Conservation (phyloP, 1,140 invertebrate species). For the Euura lappo region DNA sequence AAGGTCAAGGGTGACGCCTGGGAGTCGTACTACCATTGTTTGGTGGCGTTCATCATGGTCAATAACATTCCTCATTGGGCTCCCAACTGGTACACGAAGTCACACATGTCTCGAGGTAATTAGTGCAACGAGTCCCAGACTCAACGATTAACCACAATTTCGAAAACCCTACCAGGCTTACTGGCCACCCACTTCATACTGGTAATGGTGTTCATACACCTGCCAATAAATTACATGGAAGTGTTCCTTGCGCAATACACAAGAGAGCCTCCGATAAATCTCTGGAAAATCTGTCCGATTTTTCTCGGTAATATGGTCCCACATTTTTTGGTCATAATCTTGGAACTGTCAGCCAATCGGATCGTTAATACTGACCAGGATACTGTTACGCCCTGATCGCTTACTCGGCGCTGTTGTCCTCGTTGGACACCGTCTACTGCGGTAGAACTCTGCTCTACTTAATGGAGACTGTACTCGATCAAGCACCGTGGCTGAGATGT, state of each 20-base stretch:
- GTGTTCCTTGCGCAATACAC: not conserved
- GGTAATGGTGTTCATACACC: not conserved
- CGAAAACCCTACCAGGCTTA: not conserved
- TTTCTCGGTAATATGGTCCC: not conserved
- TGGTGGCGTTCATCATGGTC: not conserved
- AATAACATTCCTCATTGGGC: not conserved
- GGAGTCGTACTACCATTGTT: not conserved
- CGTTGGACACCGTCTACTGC: not conserved
- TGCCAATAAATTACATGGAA: not conserved
- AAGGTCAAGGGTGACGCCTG: not conserved
- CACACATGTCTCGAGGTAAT: not conserved
- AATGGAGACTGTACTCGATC: not conserved
- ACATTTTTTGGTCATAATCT: not conserved
- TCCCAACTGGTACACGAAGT: not conserved
- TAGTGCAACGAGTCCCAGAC: no score
- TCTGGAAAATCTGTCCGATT: not conserved
- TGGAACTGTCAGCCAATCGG: not conserved
- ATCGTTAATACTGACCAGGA: not conserved
- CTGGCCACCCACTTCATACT: not conserved
- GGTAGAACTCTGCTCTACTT: not conserved
- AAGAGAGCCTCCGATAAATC: not conserved
- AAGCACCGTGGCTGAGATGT: not conserved
- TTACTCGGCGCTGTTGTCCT: not conserved
- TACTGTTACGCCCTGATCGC: not conserved
- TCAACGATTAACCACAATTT: no score